Percentiles rank a stretch among this genome's conserved stretches.
Evolutionary conservation across 2,888 invertebrate species (phyloP).

Genomic region (Galeopsomyia nigrocyanea): DNA sequence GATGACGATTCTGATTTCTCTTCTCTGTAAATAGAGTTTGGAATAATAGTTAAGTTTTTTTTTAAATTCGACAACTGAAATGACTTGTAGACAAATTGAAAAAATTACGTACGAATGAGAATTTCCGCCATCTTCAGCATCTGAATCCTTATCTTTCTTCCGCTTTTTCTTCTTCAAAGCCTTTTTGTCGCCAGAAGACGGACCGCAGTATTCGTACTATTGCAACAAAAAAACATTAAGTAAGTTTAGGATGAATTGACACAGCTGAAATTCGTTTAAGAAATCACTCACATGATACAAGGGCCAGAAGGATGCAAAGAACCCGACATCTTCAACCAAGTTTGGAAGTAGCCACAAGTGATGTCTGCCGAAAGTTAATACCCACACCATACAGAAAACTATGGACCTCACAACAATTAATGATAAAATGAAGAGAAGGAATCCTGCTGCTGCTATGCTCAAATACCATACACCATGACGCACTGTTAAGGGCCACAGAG

Average conservation of each 20-base stretch:
- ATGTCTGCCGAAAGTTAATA: conserved; percentile 87
- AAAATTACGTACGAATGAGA: conserved; percentile 61
- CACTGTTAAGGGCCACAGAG: conserved; percentile 97
- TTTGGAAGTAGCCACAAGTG: conserved; percentile 99
- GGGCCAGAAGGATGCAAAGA: conserved; percentile 99
- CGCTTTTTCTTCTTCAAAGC: conserved; percentile 79
- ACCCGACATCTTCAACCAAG: conserved; percentile 98
- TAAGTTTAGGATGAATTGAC: conserved; percentile 11
- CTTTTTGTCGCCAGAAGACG: conserved; percentile 70
- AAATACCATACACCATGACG: conserved; percentile 96
- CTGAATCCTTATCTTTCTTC: conserved; percentile 86
- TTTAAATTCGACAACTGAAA: background rate
- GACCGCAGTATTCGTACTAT: conserved; percentile 84
- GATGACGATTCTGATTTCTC: conserved; percentile 48
- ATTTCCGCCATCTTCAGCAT: conserved; percentile 77
- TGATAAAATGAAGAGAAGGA: conserved; percentile 93
- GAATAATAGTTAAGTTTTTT: background rate
- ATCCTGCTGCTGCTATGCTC: conserved; percentile 94
- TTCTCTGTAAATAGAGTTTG: conserved; percentile 42
- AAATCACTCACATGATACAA: conserved; percentile 81
- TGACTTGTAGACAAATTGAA: background rate
- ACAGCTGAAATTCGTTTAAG: background rate
- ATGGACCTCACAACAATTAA: conserved; percentile 91
- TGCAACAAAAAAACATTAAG: conserved; percentile 46
- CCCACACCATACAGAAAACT: conserved; percentile 93